A percentile compares a stretch with the other conserved stretches of the same genome.
phyloP scores from a whole-genome alignment of 1,140 invertebrate species.

The Drosophila sp. region DNA sequence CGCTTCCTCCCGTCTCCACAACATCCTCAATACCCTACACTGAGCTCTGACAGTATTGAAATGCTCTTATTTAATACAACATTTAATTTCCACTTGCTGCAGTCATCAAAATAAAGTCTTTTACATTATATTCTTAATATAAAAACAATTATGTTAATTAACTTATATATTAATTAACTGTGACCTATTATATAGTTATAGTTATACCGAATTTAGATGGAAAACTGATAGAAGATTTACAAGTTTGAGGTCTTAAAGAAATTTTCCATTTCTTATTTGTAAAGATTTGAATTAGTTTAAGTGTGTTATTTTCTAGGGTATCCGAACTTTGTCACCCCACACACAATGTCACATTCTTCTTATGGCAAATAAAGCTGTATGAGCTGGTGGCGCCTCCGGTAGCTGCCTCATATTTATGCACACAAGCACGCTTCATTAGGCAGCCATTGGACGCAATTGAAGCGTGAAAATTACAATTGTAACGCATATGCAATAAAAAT shows the following conservation, averaged over 20 bases:
- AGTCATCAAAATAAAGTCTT: no score
- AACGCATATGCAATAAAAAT: slow-evolving; percentile 79
- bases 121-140: no score
- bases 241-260: not conserved
- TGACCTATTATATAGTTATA: no score
- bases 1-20: slow-evolving; percentile 37
- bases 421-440: slow-evolving; percentile 76
- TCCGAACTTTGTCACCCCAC: not conserved
- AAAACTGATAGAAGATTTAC: no score
- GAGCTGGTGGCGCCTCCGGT: slow-evolving; percentile 13
- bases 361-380: slow-evolving; percentile 64
- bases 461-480: slow-evolving; percentile 81
- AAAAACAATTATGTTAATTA: no score
- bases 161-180: no score
- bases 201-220: no score
- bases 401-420: slow-evolving; percentile 64
- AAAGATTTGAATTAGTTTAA: not conserved
- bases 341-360: not conserved
- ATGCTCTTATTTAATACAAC: no score
- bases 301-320: slow-evolving; percentile 6
- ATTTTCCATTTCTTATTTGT: not conserved
- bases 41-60: not conserved
- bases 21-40: not conserved
- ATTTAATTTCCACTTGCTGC: no score
- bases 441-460: slow-evolving; percentile 70